Conservation (phyloP, 2,113 vertebrate species). For the Polyodon spathula region DNA sequence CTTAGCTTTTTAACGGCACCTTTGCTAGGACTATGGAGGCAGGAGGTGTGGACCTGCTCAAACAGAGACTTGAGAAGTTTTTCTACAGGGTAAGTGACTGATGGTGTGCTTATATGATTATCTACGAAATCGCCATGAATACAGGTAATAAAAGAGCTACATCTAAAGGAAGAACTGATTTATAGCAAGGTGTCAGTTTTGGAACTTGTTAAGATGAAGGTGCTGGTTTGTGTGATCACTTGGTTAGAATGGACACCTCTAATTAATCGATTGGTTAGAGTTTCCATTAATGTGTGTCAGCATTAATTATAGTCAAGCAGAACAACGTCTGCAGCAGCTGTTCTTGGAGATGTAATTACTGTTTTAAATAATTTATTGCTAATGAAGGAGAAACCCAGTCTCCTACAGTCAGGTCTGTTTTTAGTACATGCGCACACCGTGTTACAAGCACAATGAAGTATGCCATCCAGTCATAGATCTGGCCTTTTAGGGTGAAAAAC, state of each 20-base stretch:
- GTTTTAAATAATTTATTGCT: constrained; percentile 40
- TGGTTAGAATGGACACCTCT: too few relatives aligned
- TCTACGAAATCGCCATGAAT: too few relatives aligned
- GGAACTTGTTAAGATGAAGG: too few relatives aligned
- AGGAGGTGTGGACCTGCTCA: constrained; percentile 80
- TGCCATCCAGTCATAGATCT: too few relatives aligned
- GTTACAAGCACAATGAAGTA: too few relatives aligned
- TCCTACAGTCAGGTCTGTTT: background rate
- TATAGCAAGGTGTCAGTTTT: too few relatives aligned
- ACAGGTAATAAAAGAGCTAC: too few relatives aligned
- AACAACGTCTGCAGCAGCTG: constrained; percentile 1
- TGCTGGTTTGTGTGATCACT: constrained; percentile 5
- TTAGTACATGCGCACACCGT: too few relatives aligned
- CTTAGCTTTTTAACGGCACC: constrained; percentile 90
- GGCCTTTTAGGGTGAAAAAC: too few relatives aligned
- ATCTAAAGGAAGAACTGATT: too few relatives aligned
- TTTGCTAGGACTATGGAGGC: constrained; percentile 81
- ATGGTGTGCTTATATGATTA: too few relatives aligned
- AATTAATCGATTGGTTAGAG: constrained; percentile 3
- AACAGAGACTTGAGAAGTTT: constrained; percentile 91
- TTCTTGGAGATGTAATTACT: constrained; percentile 18
- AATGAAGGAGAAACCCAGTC: constrained; percentile 45
- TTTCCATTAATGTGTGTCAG: constrained; percentile 11
- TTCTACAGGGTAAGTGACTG: constrained; percentile 82
- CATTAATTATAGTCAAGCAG: constrained; percentile 10